Base-by-base conservation (phyloP, 1,140 invertebrate genomes). In the Conus betulinus region DNA sequence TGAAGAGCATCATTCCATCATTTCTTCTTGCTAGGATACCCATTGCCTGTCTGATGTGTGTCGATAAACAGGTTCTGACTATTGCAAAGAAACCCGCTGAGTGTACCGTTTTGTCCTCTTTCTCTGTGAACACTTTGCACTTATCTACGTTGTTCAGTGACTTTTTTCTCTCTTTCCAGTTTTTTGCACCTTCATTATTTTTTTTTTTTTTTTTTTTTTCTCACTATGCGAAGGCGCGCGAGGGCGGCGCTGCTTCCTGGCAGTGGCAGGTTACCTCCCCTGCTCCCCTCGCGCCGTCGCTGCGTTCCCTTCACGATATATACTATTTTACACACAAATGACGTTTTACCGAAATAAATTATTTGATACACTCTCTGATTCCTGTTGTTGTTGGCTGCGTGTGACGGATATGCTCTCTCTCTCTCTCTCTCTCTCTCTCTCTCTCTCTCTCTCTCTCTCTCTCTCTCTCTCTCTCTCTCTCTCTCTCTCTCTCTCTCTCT, bases 261-360 rank as follows among this genome's bases (percentile, higher is more conserved):
- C 67, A 23, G 67, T 23, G 78, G 25, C 78, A 81, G 78, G 52
- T 39, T 25, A 81, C 5, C 23, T 23, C 27, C 27, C 17, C 39
- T 17, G 17, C 7, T 27, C 51, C 60, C 39, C 84, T 74, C 84
- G 13, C 84, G 25, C 39, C 13, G 39, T 74, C 84, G 25, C 63
- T 23, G 11, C 84, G 27, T 51, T 60, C 27, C 84, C 85, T 87
- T 87, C 85, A 87, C 85, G 51, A 87, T 87, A 39, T 74, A 87
- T 74, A 87, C 71, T 87, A 87, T 87, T 87, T 87, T 87, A 87
- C 85, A 87, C 85, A 87, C 85, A 87, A 87, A 87, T 78, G 85
- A 84, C 85, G 74, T 87, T 87, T 87, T 87, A 87, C 85, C 17
- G 85, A 57, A 87, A 87, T 87, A 87, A 87, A 87, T 27, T 87